phyloP scores from a whole-genome alignment of 2,888 invertebrate species.

The Amphipoea oculea region DNA sequence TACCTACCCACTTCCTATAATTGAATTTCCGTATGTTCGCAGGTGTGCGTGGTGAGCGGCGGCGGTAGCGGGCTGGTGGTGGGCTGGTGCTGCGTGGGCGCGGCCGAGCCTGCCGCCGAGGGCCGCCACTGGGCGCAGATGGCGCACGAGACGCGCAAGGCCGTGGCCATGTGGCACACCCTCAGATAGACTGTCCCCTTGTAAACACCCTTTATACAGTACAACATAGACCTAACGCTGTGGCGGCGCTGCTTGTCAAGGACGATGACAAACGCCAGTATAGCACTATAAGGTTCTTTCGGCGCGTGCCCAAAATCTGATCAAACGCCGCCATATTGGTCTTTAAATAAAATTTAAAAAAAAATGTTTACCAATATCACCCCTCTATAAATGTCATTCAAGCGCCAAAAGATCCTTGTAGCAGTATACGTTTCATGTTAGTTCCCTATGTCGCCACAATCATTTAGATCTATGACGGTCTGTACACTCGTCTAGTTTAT shows the following conservation, averaged over 20 bases:
- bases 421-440: conserved; percentile 9
- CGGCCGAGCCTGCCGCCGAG: conserved; percentile 92
- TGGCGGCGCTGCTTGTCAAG: not conserved
- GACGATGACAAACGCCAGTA: not conserved
- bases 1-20: not conserved
- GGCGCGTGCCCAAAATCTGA: not conserved
- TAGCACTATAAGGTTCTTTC: not conserved
- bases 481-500: conserved; percentile 59
- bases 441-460: conserved; percentile 11
- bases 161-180: conserved; percentile 97
- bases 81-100: conserved; percentile 94
- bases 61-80: conserved; percentile 87
- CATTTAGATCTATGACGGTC: conserved; percentile 23
- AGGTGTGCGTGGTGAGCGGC: conserved; percentile 89
- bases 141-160: conserved; percentile 96
- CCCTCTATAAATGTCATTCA: not conserved
- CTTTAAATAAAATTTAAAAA: not conserved
- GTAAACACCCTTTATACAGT: conserved; percentile 6
- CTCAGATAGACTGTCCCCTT: conserved; percentile 90
- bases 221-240: conserved; percentile 14
- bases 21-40: conserved; percentile 17
- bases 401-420: not conserved
- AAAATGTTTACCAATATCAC: not conserved
- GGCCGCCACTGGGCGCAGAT: conserved; percentile 97
- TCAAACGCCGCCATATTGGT: not conserved